Percentiles rank a stretch among this genome's conserved stretches.
phyloP scores from a whole-genome alignment of 2,797 vertebrate genomes.

The Megaceryle alcyon region DNA sequence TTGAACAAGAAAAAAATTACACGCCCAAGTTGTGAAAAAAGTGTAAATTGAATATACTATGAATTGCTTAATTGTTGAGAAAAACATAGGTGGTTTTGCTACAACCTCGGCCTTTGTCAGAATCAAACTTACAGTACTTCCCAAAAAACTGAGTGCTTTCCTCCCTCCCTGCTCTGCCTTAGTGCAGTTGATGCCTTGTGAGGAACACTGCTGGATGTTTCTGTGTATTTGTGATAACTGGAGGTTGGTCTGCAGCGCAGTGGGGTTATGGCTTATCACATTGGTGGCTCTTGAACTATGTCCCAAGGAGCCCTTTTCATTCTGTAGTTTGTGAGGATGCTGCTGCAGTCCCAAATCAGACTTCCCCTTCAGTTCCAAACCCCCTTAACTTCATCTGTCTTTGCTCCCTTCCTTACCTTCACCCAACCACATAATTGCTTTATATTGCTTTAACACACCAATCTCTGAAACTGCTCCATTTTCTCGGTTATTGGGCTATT shows the following conservation, averaged over 20 bases:
- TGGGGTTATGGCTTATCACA: neutral
- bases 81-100: neutral
- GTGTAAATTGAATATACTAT: neutral
- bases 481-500: slow-evolving; percentile 57
- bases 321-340: neutral
- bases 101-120: neutral
- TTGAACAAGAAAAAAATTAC: neutral
- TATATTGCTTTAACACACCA: slow-evolving; percentile 64
- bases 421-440: slow-evolving; percentile 71
- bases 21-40: neutral
- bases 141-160: neutral
- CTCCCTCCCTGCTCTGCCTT: neutral
- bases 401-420: slow-evolving; percentile 63
- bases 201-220: neutral
- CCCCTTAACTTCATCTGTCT: slow-evolving; percentile 33
- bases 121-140: neutral
- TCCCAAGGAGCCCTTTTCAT: neutral
- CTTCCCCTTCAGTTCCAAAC: slow-evolving; percentile 50
- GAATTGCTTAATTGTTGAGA: slow-evolving; percentile 20
- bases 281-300: neutral
- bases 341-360: slow-evolving; percentile 38
- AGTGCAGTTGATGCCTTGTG: neutral
- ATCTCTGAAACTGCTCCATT: slow-evolving; percentile 57
- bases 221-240: neutral
- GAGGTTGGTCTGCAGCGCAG: neutral